Evolutionary conservation across 2,113 vertebrate genomes (phyloP), one percentile per base, ranked within the genome.

Genomic region (rat (Rattus norvegicus)): DNA sequence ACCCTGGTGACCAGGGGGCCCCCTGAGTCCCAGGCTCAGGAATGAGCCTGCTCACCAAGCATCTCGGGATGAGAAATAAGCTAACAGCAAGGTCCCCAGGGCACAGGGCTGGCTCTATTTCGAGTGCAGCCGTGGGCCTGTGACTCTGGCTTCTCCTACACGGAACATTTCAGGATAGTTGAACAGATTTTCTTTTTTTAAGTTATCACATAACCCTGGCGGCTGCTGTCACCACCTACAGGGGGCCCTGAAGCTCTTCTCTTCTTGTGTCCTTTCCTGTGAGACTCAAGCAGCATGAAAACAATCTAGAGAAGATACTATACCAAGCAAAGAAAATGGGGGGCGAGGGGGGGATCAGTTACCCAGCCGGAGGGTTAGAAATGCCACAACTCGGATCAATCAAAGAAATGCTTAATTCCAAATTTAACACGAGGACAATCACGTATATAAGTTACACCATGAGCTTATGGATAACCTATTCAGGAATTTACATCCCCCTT

Each of bases 91-190:
- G 61, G 91, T 76, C 92, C 86, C 91, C 17, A 28, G 65, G 75
- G 79, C 84, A 69, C 24, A 11, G 72, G 49, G 84, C 69, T 73
- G 39, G 28, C 39, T 94, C 95, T 95, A 96, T 90, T 96, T 84
- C 4, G 9, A 94, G 92, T 9, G 20, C 30, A 72, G 39, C 22
- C 20, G 10, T 79, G 67, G 43, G 90, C 36, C 90, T 93, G 14
- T 79, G 81, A 92, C 77, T 84, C 54, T 39, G 95, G 70, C 49
- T 33, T 94, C 86, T 88, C 72, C 84, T 84, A 77, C 88, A 93
- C 10, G 20, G 95, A 88, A 94, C 59, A 87, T 79, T 79, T 70
- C 94, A 90, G 84, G 69, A 73, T 52, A 69, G 13, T 69, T 84
- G 75, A 90, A 47, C 14, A 49, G 72, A 49, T 65, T 65, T 67